Evolutionary conservation across 2,113 vertebrate genomes (phyloP).

Genomic region (Rhombomys opimus): DNA sequence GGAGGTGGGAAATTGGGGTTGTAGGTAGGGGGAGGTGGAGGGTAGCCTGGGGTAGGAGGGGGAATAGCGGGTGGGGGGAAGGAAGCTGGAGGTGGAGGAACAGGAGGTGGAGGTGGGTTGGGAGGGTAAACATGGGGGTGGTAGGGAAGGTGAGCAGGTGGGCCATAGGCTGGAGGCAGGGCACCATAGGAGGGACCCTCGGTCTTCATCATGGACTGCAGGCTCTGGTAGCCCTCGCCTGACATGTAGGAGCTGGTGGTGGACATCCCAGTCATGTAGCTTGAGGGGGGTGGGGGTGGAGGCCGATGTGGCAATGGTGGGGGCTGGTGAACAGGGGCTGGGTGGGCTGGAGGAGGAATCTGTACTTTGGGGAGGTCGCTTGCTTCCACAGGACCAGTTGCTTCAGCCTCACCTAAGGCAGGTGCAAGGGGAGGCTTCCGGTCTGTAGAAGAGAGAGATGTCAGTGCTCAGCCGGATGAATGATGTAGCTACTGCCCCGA

Average conservation of each 20-base stretch:
- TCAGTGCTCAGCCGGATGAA: fast-evolving
- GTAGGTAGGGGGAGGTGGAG: constrained; percentile 92
- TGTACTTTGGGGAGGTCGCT: constrained; percentile 90
- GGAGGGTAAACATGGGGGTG: constrained; percentile 92
- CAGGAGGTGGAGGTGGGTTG: constrained; percentile 87
- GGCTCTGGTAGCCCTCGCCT: constrained; percentile 95
- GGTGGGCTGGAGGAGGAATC: constrained; percentile 94
- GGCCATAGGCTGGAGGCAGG: constrained; percentile 93
- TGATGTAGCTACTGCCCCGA: fast-evolving
- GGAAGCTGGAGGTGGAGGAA: constrained; percentile 86
- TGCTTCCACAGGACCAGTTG: constrained; percentile 85
- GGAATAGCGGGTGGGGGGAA: constrained; percentile 90
- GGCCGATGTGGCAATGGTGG: constrained; percentile 95
- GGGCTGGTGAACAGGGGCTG: constrained; percentile 93
- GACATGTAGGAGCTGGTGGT: constrained; percentile 99
- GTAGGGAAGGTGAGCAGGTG: constrained; percentile 92
- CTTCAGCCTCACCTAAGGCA: constrained; percentile 89
- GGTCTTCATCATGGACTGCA: constrained; percentile 99
- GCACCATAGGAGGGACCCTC: constrained; percentile 93
- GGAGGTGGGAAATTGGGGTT: constrained; percentile 94
- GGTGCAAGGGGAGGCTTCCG: constrained; percentile 91
- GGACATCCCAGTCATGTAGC: constrained; percentile 96
- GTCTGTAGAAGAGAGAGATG: constrained; percentile 85
- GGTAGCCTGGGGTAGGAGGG: constrained; percentile 92
- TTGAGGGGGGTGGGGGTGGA: constrained; percentile 92